These are phyloP conservation scores for Ophraella communa DNA, from an alignment of 2,888 invertebrate genomes.

Conservation along the genomic window DNA sequence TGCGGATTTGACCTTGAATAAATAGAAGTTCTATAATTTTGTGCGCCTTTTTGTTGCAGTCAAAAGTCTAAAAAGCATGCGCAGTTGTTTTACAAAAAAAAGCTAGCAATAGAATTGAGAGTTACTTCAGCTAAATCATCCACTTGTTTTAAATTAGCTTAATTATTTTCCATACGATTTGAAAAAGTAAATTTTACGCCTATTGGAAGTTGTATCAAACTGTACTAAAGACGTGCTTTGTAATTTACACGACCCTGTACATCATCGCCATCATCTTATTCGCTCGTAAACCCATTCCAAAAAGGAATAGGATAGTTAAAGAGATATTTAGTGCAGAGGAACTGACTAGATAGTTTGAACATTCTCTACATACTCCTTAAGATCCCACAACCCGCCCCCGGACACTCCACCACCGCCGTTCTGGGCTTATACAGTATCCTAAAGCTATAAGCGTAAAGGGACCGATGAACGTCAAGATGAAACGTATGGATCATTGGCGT, in stretches of 20 bases:
- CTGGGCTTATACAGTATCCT: slow-evolving; percentile 55
- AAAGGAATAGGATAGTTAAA: slow-evolving; percentile 40
- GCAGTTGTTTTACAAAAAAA: no score
- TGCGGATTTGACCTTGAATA: no score
- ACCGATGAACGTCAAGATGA: slow-evolving; percentile 27
- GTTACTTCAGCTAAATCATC: no score
- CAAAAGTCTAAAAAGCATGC: no score
- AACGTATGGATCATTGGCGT: slow-evolving; percentile 4
- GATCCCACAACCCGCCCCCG: slow-evolving; percentile 39
- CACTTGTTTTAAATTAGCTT: no score
- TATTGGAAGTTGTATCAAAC: not conserved
- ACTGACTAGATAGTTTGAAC: slow-evolving; percentile 44
- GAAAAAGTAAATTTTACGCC: no score
- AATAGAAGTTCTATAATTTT: no score
- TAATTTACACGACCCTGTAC: slow-evolving; percentile 9
- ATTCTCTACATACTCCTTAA: slow-evolving; percentile 37
- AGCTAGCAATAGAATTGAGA: no score
- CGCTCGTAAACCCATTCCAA: slow-evolving; percentile 32
- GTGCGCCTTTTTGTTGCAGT: no score
- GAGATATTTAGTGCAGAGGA: slow-evolving; percentile 40
- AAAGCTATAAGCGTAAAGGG: slow-evolving; percentile 55
- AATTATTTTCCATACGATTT: no score
- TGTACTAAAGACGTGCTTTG: not conserved
- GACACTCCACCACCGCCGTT: slow-evolving; percentile 36
- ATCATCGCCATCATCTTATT: slow-evolving; percentile 2